A percentile compares a stretch with the other conserved stretches of the same genome.
These are phyloP conservation scores for Tachina lurida DNA, from an alignment of 2,888 invertebrate genomes.

Conservation along the genomic window DNA sequence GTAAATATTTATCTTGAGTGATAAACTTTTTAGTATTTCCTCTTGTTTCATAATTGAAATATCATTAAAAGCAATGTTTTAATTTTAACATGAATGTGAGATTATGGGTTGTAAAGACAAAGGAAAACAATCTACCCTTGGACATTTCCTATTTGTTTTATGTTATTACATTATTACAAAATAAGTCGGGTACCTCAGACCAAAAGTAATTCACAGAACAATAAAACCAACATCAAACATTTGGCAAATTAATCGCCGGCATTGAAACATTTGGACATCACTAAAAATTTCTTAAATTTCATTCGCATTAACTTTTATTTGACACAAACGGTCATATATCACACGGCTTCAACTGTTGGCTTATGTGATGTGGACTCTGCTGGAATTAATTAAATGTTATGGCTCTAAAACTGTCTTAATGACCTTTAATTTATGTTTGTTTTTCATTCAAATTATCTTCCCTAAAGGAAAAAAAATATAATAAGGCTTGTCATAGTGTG, in stretches of 20 bases:
- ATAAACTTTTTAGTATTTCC: too few relatives aligned
- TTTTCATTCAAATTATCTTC: slow-evolving; percentile 16
- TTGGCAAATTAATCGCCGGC: not conserved
- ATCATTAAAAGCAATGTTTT: too few relatives aligned
- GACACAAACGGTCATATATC: slow-evolving; percentile 8
- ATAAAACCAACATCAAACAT: too few relatives aligned
- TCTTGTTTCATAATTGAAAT: too few relatives aligned
- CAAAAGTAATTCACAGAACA: too few relatives aligned
- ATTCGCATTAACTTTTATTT: slow-evolving; percentile 6
- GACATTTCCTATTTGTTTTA: too few relatives aligned
- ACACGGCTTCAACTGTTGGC: slow-evolving; percentile 9
- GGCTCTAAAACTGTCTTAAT: slow-evolving; percentile 43
- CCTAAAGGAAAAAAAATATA: not conserved
- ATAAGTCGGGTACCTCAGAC: too few relatives aligned
- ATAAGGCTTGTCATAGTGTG: slow-evolving; percentile 2
- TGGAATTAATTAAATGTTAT: slow-evolving; percentile 49
- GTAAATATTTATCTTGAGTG: too few relatives aligned
- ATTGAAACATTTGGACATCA: slow-evolving; percentile 37
- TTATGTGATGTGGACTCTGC: slow-evolving; percentile 21
- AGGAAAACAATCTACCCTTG: too few relatives aligned
- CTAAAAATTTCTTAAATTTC: not conserved
- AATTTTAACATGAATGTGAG: too few relatives aligned
- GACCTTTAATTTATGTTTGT: slow-evolving; percentile 39
- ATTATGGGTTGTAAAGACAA: too few relatives aligned
- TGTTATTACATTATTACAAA: too few relatives aligned